A percentile compares a stretch with the other conserved stretches of the same genome.
Evolutionary conservation across 2,113 vertebrate genomes (phyloP).

Genomic region (Onychostruthus taczanowskii): DNA sequence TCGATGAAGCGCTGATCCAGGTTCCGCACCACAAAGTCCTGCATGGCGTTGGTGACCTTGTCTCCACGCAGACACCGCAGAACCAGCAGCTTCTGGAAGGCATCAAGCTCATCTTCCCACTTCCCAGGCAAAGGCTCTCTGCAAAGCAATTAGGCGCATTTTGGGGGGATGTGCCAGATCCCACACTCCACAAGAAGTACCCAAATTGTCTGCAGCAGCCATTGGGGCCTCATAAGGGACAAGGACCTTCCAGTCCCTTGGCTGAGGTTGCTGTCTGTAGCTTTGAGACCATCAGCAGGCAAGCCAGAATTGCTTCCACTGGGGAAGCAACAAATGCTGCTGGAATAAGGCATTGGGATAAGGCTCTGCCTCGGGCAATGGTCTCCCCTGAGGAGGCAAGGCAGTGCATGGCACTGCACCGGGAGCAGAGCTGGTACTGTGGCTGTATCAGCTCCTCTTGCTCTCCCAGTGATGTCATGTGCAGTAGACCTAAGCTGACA

Average conservation of each 20-base stretch:
- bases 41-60: conserved; percentile 85
- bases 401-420: background rate
- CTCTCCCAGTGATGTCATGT: background rate
- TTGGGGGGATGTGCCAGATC: background rate
- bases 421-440: background rate
- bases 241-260: background rate
- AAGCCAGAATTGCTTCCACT: background rate
- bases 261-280: background rate
- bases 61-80: conserved; percentile 87
- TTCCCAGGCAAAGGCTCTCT: conserved; percentile 82
- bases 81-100: conserved; percentile 88
- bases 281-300: background rate
- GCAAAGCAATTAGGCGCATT: background rate
- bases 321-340: background rate
- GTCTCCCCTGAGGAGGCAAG: background rate
- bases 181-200: background rate
- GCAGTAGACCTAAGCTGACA: background rate
- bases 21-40: conserved; percentile 85
- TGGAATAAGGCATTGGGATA: background rate
- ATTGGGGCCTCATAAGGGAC: background rate
- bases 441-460: background rate
- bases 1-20: conserved; percentile 87
- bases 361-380: background rate
- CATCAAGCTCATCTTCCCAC: conserved; percentile 78
- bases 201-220: background rate